Base-by-base conservation (phyloP, 2,797 vertebrate species). In the Xerus rutilus region DNA sequence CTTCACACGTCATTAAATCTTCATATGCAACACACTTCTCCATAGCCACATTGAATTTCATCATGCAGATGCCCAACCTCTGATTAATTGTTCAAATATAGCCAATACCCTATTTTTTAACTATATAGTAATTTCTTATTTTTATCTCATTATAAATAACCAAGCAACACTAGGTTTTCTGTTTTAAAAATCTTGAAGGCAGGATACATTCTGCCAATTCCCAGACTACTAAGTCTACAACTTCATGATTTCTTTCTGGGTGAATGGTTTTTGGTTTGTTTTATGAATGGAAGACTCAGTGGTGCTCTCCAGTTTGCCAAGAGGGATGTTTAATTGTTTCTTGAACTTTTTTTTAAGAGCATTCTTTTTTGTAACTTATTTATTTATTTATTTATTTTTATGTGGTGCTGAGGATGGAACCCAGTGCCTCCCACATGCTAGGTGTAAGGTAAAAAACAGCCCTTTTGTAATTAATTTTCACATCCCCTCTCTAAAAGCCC, bases 81-180 rank as follows among this genome's bases (percentile, higher is more conserved):
- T 95, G 89, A 79, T 73, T 45, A 47, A 47, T 57, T 92, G 54
- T 73, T 87, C 77, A 86, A 78, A 81, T 93, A 86, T 52, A 62
- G 57, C 32, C 59, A 47, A 35, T 21, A 64, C 54, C n/a, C 52
- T 83, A 17, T 95, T 89, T 96, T 97, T 91, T 32, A 93, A 87
- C 39, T 76, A 28, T 52, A 25, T 23, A 62, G 21, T 25, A 43
- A 32, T 86, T 95, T 91, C 76, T 15, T 57, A 43, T 89, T 94
- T 93, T 94, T 92, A 93, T 67, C 4, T 39, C 81, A 73, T 90
- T 91, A 70, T 89, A 86, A 87, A 67, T 74, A 93, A 90, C n/a
- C 39, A 52, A 86, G 17, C 49, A 54, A 70, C 32, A 54, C 62
- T 93, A 45, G 1, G n/a, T n/a, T 91, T 94, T 67, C 47, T 86